A percentile compares a stretch with the other conserved stretches of the same genome.
phyloP scores from a whole-genome alignment of 2,888 invertebrate species.

The Gisinianus flammeolus region DNA sequence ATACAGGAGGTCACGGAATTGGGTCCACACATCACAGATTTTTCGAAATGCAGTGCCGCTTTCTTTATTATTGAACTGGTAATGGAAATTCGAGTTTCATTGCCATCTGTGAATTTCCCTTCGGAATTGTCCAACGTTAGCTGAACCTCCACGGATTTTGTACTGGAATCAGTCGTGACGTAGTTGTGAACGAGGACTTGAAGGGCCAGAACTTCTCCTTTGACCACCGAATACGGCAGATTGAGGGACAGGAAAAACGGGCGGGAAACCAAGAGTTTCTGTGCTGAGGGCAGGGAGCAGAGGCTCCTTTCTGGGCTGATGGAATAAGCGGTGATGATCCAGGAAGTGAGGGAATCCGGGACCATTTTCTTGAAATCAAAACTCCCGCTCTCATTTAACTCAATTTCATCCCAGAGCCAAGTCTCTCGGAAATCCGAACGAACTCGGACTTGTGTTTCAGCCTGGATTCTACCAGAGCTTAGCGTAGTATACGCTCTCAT shows the following conservation, averaged over 20 bases:
- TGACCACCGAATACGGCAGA: constrained; percentile 84
- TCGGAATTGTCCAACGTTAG: constrained; percentile 40
- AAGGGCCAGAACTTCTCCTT: too few relatives aligned
- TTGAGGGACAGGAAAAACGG: constrained; percentile 85
- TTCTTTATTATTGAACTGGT: not conserved
- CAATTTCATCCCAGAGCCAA: constrained; percentile 60
- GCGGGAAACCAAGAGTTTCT: constrained; percentile 74
- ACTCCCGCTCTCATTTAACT: not conserved
- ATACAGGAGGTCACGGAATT: not conserved
- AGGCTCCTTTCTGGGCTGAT: constrained; percentile 61
- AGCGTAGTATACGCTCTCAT: too few relatives aligned
- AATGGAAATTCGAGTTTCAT: constrained; percentile 23
- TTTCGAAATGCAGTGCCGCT: too few relatives aligned
- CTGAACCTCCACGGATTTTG: not conserved
- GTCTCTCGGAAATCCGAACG: constrained; percentile 61
- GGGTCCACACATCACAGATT: too few relatives aligned
- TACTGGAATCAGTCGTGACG: constrained; percentile 68
- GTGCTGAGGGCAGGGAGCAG: constrained; percentile 63
- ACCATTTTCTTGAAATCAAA: constrained; percentile 18
- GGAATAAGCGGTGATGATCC: constrained; percentile 67
- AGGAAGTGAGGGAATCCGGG: constrained; percentile 48
- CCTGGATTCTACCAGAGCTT: too few relatives aligned
- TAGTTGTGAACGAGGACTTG: too few relatives aligned
- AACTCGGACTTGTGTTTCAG: too few relatives aligned
- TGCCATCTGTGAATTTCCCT: too few relatives aligned